These are phyloP conservation scores for Somateria mollissima DNA, from an alignment of 2,797 vertebrate species.

Conservation along the genomic window DNA sequence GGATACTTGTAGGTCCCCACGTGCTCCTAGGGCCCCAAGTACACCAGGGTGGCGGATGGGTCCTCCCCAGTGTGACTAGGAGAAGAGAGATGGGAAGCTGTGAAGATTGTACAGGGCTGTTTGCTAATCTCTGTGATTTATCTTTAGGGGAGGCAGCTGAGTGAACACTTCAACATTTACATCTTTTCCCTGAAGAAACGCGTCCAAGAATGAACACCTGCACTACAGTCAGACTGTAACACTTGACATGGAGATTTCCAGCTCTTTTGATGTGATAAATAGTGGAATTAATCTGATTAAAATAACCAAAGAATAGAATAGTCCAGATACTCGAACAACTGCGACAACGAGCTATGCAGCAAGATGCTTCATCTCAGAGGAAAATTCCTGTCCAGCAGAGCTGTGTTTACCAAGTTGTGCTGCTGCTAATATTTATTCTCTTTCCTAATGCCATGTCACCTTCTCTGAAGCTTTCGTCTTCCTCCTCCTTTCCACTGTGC, in stretches of 20 bases:
- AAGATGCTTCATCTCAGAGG: slow-evolving; percentile 14
- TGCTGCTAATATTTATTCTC: background rate
- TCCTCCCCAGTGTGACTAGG: rapidly evolving
- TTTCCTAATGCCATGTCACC: rapidly evolving
- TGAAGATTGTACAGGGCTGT: background rate
- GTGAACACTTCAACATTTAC: slow-evolving; percentile 68
- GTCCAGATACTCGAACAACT: background rate
- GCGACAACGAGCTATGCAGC: slow-evolving; percentile 11
- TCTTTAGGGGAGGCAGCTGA: slow-evolving; percentile 72
- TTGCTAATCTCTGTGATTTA: background rate
- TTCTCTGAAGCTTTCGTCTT: background rate
- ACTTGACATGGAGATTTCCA: background rate
- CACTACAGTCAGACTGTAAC: background rate
- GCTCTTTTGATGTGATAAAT: slow-evolving; percentile 18
- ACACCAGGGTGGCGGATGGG: rapidly evolving
- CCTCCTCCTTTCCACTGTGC: background rate
- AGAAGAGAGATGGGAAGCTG: background rate
- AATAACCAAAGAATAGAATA: slow-evolving; percentile 35
- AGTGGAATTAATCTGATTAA: background rate
- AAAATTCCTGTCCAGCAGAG: background rate
- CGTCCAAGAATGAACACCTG: slow-evolving; percentile 36
- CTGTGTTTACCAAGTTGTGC: background rate
- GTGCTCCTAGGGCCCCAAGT: background rate
- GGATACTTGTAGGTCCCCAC: background rate
- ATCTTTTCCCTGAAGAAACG: slow-evolving; percentile 71